Evolutionary conservation across 2,797 vertebrate species (phyloP).

Genomic region (Hypotaenidia okinawae): DNA sequence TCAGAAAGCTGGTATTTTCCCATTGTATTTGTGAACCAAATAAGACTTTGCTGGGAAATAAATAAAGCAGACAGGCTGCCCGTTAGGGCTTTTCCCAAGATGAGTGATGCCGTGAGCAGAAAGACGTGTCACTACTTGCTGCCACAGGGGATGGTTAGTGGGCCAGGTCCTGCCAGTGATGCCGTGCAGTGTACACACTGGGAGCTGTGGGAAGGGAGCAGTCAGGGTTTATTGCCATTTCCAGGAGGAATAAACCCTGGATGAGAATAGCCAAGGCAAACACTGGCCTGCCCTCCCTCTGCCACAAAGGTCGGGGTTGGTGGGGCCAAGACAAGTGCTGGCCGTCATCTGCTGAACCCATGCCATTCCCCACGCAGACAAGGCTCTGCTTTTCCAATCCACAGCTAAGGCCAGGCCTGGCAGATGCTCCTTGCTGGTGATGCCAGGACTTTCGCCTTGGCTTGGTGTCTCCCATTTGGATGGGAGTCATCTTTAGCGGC

Average conservation of each 20-base stretch:
- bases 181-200: neutral
- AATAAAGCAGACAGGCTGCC: neutral
- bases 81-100: neutral
- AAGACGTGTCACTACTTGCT: neutral
- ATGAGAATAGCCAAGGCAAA: conserved; percentile 11
- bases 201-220: neutral
- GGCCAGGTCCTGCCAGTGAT: neutral
- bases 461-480: conserved; percentile 22
- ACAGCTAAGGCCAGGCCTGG: neutral
- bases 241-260: conserved; percentile 5
- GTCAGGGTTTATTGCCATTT: neutral
- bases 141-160: fast-evolving
- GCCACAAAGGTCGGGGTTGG: conserved; percentile 31
- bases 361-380: conserved; percentile 3
- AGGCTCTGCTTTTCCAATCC: neutral
- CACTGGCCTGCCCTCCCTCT: neutral
- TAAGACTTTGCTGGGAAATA: neutral
- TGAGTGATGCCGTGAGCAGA: neutral
- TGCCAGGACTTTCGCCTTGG: conserved; percentile 34
- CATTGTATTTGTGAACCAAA: neutral
- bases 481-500: neutral
- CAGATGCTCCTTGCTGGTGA: neutral
- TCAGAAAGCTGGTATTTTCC: neutral
- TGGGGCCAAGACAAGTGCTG: conserved; percentile 6
- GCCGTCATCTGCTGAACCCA: neutral